Percentiles rank a stretch among this genome's conserved stretches.
Evolutionary conservation across 1,140 invertebrate species (phyloP).

Genomic region (Pogonomyrmex californicus): DNA sequence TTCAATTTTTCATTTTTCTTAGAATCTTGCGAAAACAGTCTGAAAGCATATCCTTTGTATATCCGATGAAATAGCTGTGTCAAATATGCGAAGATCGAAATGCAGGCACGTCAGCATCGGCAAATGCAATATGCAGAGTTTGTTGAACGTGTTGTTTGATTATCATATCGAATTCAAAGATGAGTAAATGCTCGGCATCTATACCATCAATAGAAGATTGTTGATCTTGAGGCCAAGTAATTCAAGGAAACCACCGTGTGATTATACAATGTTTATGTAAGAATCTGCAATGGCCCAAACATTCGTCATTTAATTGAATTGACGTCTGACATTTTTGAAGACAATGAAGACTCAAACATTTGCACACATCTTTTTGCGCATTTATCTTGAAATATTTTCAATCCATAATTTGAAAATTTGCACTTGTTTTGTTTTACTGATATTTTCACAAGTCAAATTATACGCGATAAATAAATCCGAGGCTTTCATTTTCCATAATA

Average conservation of each 20-base stretch:
- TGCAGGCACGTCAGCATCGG: neutral
- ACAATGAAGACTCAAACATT: neutral
- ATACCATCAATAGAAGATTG: neutral
- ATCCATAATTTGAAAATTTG: neutral
- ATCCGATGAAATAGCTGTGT: neutral
- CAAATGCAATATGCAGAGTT: constrained; percentile 42
- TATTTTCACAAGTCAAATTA: neutral
- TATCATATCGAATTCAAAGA: constrained; percentile 31
- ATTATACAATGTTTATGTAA: constrained; percentile 15
- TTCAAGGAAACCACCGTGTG: neutral
- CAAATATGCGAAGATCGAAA: neutral
- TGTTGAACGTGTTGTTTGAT: constrained; percentile 54
- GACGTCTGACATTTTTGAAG: neutral
- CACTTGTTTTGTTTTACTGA: neutral
- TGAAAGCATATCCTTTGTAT: neutral
- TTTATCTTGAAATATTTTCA: neutral
- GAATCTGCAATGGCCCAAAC: neutral
- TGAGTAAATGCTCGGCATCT: constrained; percentile 7
- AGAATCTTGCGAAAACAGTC: neutral
- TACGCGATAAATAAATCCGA: neutral
- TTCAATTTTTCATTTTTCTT: constrained; percentile 10
- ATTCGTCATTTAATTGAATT: constrained; percentile 23
- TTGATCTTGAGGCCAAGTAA: constrained; percentile 11
- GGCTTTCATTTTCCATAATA: neutral
- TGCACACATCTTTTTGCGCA: neutral